Evolutionary conservation across 92 coral and sea anemone species (phyloP).

Genomic region (Bergia puertoricense): DNA sequence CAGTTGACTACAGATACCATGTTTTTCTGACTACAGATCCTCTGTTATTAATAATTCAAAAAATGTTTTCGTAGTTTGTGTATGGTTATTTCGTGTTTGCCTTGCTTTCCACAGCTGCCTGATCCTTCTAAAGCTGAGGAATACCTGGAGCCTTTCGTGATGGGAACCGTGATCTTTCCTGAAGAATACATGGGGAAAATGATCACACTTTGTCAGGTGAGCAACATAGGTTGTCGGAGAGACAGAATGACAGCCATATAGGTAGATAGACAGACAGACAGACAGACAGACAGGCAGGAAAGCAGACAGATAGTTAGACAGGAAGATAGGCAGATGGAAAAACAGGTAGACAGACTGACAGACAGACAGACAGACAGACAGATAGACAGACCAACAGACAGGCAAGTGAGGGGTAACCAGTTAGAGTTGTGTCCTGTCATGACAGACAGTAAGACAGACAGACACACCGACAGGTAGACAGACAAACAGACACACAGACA

Average conservation of each 20-base stretch:
- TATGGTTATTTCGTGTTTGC: background rate
- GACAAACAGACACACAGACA: too few species aligned
- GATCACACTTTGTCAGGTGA: conserved; percentile 92
- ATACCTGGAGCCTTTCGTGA: conserved; percentile 83
- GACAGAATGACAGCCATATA: background rate
- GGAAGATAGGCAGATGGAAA: too few species aligned
- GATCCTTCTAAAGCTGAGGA: conserved; percentile 81
- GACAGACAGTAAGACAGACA: too few species aligned
- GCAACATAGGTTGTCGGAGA: background rate
- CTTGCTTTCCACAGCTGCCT: conserved; percentile 68
- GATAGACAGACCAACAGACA: background rate
- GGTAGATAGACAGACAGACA: too few species aligned
- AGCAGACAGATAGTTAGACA: background rate
- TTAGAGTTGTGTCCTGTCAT: too few species aligned
- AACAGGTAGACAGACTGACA: too few species aligned
- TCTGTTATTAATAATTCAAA: too few species aligned
- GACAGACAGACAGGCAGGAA: background rate
- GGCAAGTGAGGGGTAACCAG: too few species aligned
- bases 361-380: background rate
- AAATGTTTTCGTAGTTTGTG: background rate
- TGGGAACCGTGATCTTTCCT: conserved; percentile 90
- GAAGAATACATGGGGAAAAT: conserved; percentile 91
- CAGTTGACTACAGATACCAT: too few species aligned
- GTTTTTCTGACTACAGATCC: background rate
- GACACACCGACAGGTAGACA: too few species aligned